Percentiles rank a stretch among this genome's conserved stretches.
These are phyloP conservation scores for Blastobasis adustella DNA, from an alignment of 2,888 invertebrate genomes.

Conservation along the genomic window DNA sequence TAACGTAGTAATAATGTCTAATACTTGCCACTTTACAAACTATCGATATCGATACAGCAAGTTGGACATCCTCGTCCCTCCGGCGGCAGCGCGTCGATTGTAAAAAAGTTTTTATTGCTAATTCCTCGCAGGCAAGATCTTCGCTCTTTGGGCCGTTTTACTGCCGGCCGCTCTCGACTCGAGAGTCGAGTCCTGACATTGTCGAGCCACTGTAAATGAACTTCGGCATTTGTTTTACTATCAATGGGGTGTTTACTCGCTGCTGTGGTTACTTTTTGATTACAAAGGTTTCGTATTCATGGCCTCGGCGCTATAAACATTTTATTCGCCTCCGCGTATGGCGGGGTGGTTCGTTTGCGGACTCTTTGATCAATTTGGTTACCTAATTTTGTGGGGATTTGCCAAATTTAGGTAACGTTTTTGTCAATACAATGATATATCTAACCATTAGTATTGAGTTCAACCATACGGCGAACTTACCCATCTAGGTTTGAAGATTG, in stretches of 20 bases:
- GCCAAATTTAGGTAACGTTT: no score
- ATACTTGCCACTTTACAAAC: not conserved
- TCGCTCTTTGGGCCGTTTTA: conserved; percentile 32
- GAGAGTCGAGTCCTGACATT: conserved; percentile 23
- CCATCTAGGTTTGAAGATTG: no score
- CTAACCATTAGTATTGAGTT: no score
- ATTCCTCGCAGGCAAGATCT: conserved; percentile 42
- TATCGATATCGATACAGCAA: not conserved
- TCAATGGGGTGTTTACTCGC: conserved; percentile 37
- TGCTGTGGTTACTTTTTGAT: conserved; percentile 25
- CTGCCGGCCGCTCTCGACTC: conserved; percentile 14
- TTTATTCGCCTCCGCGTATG: conserved; percentile 2
- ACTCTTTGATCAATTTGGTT: no score
- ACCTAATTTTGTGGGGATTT: no score
- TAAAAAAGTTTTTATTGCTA: conserved; percentile 72
- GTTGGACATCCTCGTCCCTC: conserved; percentile 13
- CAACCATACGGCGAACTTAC: no score
- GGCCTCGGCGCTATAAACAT: conserved; percentile 5
- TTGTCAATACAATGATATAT: no score
- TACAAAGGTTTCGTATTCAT: conserved; percentile 18
- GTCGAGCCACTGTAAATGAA: conserved; percentile 53
- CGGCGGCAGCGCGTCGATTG: conserved; percentile 34
- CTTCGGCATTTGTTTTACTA: conserved; percentile 47
- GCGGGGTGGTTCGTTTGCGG: not conserved
- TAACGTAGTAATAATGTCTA: no score